Evolutionary conservation across 2,113 vertebrate genomes (phyloP).

Genomic region (Raja brachyura): DNA sequence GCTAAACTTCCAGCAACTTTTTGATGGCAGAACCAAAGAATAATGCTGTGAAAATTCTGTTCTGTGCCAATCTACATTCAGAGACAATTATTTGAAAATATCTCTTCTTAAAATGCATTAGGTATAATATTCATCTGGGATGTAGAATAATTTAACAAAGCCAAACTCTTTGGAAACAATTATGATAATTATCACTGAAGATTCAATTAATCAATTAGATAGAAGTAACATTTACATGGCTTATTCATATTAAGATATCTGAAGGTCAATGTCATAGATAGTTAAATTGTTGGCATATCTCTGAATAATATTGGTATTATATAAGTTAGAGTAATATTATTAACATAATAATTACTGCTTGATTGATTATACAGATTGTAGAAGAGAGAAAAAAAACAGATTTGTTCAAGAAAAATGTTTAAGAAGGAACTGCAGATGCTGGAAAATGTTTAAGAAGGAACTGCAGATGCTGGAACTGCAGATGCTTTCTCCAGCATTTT

Average conservation of each 20-base stretch:
- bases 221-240: neutral
- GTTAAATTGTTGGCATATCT: conserved; percentile 19
- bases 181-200: neutral
- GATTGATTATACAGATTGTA: neutral
- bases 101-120: neutral
- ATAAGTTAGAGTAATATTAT: too few relatives aligned
- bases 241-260: neutral
- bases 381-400: conserved; percentile 24
- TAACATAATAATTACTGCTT: conserved; percentile 18
- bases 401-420: neutral
- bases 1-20: neutral
- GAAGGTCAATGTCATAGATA: neutral
- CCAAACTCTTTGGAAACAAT: neutral
- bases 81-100: neutral
- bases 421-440: too few relatives aligned
- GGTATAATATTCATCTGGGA: neutral
- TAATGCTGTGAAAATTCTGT: neutral
- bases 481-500: too few relatives aligned
- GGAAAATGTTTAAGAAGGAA: too few relatives aligned
- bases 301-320: neutral
- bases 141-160: neutral
- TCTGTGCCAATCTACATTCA: neutral
- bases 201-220: neutral
- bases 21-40: neutral
- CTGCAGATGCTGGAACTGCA: too few relatives aligned